Conservation (phyloP, 2,113 vertebrate species). For the Chiloscyllium plagiosum region DNA sequence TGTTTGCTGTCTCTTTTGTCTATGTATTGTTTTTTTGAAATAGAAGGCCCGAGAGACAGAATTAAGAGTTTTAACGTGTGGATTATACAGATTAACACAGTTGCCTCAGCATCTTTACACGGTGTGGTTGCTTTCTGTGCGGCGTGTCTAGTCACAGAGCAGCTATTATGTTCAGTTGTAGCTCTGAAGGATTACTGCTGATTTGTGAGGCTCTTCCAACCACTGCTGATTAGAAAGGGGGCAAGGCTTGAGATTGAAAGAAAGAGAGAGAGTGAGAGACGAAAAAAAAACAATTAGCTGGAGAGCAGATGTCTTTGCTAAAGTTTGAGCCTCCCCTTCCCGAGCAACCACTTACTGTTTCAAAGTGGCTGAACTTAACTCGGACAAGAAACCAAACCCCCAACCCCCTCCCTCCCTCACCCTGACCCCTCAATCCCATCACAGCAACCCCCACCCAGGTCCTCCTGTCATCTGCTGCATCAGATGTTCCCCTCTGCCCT, state of each 20-base stretch:
- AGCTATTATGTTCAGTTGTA: not conserved
- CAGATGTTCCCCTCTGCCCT: not conserved
- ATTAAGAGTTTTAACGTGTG: slow-evolving; percentile 1
- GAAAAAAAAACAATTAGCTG: slow-evolving; percentile 41
- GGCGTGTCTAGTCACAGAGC: not conserved
- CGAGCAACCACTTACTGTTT: not conserved
- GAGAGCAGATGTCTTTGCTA: slow-evolving; percentile 50
- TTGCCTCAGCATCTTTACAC: not conserved
- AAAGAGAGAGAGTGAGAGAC: slow-evolving; percentile 49
- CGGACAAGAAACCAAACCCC: not conserved
- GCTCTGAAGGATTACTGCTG: not conserved
- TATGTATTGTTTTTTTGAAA: not conserved
- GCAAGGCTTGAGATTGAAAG: slow-evolving; percentile 24
- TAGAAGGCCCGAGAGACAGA: not conserved
- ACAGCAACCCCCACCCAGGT: not conserved
- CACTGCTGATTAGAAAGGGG: slow-evolving; percentile 17
- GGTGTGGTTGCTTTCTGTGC: not conserved
- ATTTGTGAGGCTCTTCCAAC: not conserved
- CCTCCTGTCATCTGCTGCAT: not conserved
- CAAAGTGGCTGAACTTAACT: not conserved
- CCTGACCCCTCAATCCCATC: not conserved
- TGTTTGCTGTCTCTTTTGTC: not conserved
- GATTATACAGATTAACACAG: not conserved
- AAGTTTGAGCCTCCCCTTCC: slow-evolving; percentile 42
- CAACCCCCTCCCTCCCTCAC: not conserved